Conservation (phyloP, 2,113 vertebrate genomes). For the Telmatochromis bifrenatus region DNA sequence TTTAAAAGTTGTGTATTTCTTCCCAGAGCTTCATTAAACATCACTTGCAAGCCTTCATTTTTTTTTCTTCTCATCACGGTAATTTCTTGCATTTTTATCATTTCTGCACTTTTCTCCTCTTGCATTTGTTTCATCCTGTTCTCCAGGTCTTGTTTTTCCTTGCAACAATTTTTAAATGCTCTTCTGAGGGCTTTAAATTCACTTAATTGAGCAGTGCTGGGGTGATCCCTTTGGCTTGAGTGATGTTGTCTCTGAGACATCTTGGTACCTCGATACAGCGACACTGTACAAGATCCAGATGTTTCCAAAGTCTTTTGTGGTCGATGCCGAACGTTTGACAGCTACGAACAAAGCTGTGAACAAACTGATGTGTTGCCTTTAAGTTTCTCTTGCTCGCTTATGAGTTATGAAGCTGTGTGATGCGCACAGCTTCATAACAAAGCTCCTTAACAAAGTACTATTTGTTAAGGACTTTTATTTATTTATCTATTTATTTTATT, state of each 20-base stretch:
- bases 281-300: not conserved
- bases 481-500: not conserved
- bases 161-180: not conserved
- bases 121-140: not conserved
- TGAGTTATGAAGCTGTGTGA: not conserved
- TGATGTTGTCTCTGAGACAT: not conserved
- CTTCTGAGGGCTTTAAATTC: not conserved
- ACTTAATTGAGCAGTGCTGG: not conserved
- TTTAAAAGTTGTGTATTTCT: not conserved
- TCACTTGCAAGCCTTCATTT: not conserved
- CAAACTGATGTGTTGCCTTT: not conserved
- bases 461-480: not conserved
- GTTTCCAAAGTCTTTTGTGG: not conserved
- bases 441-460: not conserved
- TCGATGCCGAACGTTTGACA: accelerated
- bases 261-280: not conserved
- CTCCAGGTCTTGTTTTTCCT: not conserved
- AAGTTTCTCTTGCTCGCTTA: not conserved
- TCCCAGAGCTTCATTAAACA: not conserved
- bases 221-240: not conserved
- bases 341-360: not conserved
- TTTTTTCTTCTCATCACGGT: accelerated
- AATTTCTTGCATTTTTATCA: not conserved
- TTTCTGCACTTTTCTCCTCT: not conserved
- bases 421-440: not conserved